Conservation (phyloP, 2,113 vertebrate species). For the Lutjanus erythropterus region DNA sequence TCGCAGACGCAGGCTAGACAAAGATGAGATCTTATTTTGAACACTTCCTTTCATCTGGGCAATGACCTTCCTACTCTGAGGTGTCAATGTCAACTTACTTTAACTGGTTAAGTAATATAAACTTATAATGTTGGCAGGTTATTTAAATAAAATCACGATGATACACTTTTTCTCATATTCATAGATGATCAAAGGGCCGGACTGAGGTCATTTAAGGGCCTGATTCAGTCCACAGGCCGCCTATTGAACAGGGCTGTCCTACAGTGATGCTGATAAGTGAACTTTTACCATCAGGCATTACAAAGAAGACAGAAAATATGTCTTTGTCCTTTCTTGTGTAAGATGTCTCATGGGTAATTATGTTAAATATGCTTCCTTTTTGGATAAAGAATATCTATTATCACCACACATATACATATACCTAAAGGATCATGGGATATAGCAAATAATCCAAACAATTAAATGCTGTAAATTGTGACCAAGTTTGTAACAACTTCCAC, state of each 20-base stretch:
- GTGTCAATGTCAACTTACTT: not conserved
- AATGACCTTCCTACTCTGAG: not conserved
- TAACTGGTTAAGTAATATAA: not conserved
- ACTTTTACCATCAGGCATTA: not conserved
- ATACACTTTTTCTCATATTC: too few species aligned
- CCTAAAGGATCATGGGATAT: not conserved
- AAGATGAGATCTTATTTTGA: too few species aligned
- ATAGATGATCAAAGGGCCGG: too few species aligned
- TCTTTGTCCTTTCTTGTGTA: not conserved
- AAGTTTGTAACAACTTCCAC: slow-evolving; percentile 38
- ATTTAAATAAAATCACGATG: too few species aligned
- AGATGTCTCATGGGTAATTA: not conserved
- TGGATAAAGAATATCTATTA: not conserved
- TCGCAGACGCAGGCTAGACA: too few species aligned
- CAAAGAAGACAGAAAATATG: not conserved
- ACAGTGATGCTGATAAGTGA: not conserved
- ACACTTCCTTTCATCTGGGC: too few species aligned
- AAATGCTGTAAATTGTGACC: not conserved
- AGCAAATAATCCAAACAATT: slow-evolving; percentile 13
- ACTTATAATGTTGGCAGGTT: too few species aligned
- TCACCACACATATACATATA: not conserved
- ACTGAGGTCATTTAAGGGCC: too few species aligned
- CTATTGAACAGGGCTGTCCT: too few species aligned
- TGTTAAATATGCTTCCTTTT: not conserved
- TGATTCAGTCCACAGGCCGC: too few species aligned